Evolutionary conservation across 1,140 invertebrate genomes (phyloP).

Genomic region (Lucilia sericata): DNA sequence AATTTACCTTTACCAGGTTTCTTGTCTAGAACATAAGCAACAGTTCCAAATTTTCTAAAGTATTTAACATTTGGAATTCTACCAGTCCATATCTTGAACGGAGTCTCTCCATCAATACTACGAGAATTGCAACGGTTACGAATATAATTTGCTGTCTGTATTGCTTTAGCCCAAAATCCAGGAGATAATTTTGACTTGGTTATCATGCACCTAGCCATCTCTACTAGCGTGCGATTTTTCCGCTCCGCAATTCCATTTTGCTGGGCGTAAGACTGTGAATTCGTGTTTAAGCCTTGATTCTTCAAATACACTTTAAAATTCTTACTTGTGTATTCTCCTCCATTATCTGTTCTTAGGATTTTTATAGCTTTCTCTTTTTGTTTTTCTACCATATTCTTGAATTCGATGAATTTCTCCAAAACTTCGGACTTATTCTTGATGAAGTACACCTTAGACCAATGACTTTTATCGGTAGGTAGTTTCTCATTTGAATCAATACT

Average conservation of each 20-base stretch:
- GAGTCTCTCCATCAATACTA: constrained; percentile 51
- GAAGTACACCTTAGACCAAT: not conserved
- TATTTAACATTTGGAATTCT: constrained; percentile 59
- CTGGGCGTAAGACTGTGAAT: constrained; percentile 49
- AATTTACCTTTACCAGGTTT: constrained; percentile 31
- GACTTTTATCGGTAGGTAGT: constrained; percentile 9
- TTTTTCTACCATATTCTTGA: not conserved
- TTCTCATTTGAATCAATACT: too few relatives aligned
- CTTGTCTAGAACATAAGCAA: constrained; percentile 29
- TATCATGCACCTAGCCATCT: constrained; percentile 52
- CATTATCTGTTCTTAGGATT: not conserved
- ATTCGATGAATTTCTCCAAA: not conserved
- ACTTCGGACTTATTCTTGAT: not conserved
- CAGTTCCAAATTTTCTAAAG: constrained; percentile 59
- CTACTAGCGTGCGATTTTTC: constrained; percentile 47
- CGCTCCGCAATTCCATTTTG: constrained; percentile 52
- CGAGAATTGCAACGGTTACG: constrained; percentile 51
- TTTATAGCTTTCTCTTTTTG: not conserved
- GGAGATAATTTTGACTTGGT: constrained; percentile 41
- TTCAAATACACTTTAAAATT: too few relatives aligned
- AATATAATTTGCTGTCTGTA: constrained; percentile 49
- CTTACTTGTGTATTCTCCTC: not conserved
- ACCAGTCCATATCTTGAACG: constrained; percentile 60
- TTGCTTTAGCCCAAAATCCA: constrained; percentile 54
- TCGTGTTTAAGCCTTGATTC: constrained; percentile 48